phyloP scores from a whole-genome alignment of 2,113 vertebrate genomes.

The Natator depressus region DNA sequence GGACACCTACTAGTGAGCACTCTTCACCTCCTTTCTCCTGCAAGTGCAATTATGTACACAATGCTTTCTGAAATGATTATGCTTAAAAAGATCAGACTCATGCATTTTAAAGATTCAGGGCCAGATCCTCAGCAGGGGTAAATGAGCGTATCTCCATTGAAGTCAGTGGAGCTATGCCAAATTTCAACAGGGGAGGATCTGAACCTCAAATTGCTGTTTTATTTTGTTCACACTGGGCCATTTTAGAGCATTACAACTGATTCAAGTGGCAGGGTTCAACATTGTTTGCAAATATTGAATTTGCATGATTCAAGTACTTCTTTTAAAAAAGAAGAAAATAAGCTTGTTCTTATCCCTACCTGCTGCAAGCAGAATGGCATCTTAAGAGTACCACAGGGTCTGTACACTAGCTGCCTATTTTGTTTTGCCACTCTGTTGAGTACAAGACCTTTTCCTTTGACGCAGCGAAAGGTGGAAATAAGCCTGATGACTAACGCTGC shows the following conservation, averaged over 20 bases:
- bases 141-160: not conserved
- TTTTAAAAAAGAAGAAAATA: not conserved
- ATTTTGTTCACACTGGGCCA: not conserved
- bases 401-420: not conserved
- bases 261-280: not conserved
- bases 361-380: not conserved
- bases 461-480: constrained; percentile 20
- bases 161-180: not conserved
- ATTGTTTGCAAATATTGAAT: not conserved
- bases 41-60: too few relatives aligned
- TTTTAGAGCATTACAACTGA: not conserved
- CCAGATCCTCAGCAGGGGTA: not conserved
- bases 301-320: not conserved
- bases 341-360: not conserved
- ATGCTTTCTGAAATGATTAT: not conserved
- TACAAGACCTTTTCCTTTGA: constrained; percentile 35
- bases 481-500: not conserved
- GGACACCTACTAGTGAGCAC: not conserved
- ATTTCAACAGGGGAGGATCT: not conserved
- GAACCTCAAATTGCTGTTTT: not conserved
- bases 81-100: not conserved
- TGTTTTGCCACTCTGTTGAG: constrained; percentile 32
- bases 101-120: not conserved
- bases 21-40: not conserved
- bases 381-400: not conserved